These are phyloP conservation scores for Drosophila yooni DNA, from an alignment of 2,888 invertebrate genomes.

Conservation along the genomic window DNA sequence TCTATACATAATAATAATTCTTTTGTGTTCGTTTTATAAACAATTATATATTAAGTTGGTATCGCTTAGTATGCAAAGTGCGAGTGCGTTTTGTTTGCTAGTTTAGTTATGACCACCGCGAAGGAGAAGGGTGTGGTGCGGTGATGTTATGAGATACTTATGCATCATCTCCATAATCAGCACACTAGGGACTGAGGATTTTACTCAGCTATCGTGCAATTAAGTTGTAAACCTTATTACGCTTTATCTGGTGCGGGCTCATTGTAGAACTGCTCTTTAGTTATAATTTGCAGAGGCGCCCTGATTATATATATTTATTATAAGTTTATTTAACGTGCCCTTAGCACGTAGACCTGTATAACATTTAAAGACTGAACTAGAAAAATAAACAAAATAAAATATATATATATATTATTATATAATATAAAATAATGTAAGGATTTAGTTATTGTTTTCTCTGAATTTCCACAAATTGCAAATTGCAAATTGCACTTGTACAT, in stretches of 20 bases:
- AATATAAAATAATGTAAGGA: neutral
- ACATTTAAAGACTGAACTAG: neutral
- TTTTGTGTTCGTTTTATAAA: constrained; percentile 69
- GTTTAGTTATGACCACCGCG: neutral
- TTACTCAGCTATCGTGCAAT: constrained; percentile 5
- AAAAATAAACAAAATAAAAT: neutral
- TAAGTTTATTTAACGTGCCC: neutral
- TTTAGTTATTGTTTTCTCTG: neutral
- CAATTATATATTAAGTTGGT: constrained; percentile 66
- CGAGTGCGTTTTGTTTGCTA: constrained; percentile 51
- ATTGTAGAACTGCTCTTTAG: constrained; percentile 5
- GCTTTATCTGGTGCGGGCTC: constrained; percentile 9
- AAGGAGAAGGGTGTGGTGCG: neutral
- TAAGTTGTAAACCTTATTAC: constrained; percentile 13
- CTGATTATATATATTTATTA: neutral
- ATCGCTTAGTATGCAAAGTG: constrained; percentile 67
- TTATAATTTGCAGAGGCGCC: neutral
- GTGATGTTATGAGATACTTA: constrained; percentile 7
- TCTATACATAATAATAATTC: constrained; percentile 57
- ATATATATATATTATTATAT: no score
- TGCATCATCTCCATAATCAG: constrained; percentile 31
- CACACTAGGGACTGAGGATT: neutral
- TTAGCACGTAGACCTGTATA: neutral
- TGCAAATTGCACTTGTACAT: neutral
- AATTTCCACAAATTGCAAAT: neutral